These are phyloP conservation scores for Diceros bicornis DNA, from an alignment of 2,797 vertebrate species.

Conservation along the genomic window DNA sequence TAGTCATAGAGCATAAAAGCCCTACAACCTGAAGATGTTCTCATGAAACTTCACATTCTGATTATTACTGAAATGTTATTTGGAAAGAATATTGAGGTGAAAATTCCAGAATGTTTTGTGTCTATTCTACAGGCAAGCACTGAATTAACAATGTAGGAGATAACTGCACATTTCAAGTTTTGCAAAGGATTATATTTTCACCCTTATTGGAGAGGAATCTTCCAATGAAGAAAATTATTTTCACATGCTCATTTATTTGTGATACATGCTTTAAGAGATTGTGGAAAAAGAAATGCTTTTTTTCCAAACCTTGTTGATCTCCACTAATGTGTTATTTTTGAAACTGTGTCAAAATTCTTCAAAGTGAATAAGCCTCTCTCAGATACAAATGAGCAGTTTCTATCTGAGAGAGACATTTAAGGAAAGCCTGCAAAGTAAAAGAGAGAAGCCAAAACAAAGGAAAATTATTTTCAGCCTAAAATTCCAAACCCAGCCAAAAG, in stretches of 20 bases:
- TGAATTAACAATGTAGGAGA: background rate
- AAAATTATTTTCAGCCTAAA: background rate
- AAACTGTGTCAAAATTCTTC: conserved; percentile 39
- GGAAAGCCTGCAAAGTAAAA: background rate
- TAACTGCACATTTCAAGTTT: conserved; percentile 7
- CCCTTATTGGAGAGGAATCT: conserved; percentile 19
- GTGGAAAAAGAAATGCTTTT: background rate
- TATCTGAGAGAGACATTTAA: background rate
- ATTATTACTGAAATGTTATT: conserved; percentile 14
- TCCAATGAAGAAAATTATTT: conserved; percentile 38
- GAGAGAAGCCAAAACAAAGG: background rate
- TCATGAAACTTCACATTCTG: conserved; percentile 1
- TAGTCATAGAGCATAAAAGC: conserved; percentile 45
- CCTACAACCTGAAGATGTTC: background rate
- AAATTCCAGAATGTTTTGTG: conserved; percentile 40
- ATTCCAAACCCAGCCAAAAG: conserved; percentile 8
- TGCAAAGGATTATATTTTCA: background rate
- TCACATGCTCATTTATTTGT: background rate
- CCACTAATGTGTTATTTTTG: conserved; percentile 36
- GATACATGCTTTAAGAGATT: background rate
- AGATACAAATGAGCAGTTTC: background rate
- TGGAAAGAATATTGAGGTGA: conserved; percentile 6
- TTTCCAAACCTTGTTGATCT: background rate
- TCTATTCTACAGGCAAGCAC: background rate
- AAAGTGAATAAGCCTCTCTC: background rate